These are phyloP conservation scores for Escarpia spicata DNA, from an alignment of 2,888 invertebrate species.

Conservation along the genomic window DNA sequence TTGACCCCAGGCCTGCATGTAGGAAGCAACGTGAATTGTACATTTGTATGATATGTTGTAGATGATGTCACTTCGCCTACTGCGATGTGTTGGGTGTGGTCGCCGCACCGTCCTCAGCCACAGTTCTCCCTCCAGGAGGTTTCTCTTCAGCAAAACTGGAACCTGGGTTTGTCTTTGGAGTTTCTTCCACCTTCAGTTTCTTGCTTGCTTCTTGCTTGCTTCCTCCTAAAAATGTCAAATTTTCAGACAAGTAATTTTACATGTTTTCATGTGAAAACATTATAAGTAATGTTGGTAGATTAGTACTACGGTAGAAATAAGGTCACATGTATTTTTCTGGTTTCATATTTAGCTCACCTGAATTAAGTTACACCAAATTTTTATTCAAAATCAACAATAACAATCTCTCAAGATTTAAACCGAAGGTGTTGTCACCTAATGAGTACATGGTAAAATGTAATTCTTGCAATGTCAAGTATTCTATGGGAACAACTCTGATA, in stretches of 20 bases:
- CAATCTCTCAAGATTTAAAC: too few species aligned
- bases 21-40: not conserved
- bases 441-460: too few species aligned
- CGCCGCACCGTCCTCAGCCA: not conserved
- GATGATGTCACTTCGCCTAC: not conserved
- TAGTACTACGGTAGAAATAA: too few species aligned
- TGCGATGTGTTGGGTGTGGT: not conserved
- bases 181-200: not conserved
- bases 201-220: not conserved
- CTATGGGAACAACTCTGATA: too few species aligned
- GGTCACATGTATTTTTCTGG: too few species aligned
- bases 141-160: conserved; percentile 1
- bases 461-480: too few species aligned
- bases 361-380: too few species aligned
- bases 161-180: not conserved
- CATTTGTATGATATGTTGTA: not conserved
- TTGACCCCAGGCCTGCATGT: not conserved
- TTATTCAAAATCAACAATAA: too few species aligned
- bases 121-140: not conserved
- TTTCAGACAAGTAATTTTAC: not conserved
- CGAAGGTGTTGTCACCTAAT: too few species aligned
- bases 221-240: not conserved
- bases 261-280: not conserved
- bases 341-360: too few species aligned
- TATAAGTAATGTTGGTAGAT: too few species aligned